These are phyloP conservation scores for Cygnus olor DNA, from an alignment of 2,797 vertebrate genomes.

Conservation along the genomic window DNA sequence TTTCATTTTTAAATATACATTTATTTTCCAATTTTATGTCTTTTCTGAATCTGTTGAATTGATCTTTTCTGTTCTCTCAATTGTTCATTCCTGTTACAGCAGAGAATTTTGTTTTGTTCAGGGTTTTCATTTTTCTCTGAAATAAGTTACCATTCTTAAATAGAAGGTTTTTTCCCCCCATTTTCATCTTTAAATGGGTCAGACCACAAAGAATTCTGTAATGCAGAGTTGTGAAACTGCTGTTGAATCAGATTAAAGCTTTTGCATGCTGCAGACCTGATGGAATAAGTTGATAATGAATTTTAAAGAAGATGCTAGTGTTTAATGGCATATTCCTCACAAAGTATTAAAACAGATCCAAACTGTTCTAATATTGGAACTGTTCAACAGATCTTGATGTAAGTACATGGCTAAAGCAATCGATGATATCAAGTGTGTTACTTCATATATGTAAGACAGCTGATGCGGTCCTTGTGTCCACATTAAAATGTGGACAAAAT, in stretches of 20 bases:
- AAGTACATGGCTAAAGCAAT: too few species aligned
- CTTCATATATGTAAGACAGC: background rate
- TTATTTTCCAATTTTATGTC: background rate
- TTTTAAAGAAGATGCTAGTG: background rate
- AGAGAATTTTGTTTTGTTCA: background rate
- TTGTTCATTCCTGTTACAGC: background rate
- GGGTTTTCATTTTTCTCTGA: background rate
- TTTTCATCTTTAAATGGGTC: background rate
- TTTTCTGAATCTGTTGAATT: background rate
- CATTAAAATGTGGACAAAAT: background rate
- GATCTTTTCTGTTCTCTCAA: background rate
- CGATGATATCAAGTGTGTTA: background rate
- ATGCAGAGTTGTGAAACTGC: background rate
- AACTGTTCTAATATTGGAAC: background rate
- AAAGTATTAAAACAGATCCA: background rate
- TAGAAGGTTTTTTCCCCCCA: background rate
- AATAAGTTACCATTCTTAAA: background rate
- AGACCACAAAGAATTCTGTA: slow-evolving; percentile 14
- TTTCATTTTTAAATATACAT: background rate
- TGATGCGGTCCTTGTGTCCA: background rate
- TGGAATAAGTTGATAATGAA: background rate
- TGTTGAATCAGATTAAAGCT: background rate
- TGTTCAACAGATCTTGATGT: background rate
- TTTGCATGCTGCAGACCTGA: background rate
- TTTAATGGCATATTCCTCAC: background rate